Conservation (phyloP, 2,797 vertebrate species). For the Okamejei kenojei region DNA sequence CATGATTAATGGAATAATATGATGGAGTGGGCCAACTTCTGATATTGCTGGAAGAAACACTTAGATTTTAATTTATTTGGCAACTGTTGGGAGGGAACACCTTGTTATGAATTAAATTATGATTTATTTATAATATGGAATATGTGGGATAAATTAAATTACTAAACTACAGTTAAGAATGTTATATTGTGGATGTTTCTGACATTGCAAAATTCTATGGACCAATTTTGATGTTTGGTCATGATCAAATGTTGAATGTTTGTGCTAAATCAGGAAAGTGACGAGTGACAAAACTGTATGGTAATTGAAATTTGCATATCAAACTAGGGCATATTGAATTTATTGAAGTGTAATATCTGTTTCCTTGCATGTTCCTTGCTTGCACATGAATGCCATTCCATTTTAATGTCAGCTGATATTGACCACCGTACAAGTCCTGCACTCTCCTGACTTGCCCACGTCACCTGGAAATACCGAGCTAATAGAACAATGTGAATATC, state of each 20-base stretch:
- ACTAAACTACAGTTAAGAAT: background rate
- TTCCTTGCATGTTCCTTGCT: background rate
- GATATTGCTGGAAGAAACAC: background rate
- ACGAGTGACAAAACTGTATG: background rate
- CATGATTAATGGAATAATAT: background rate
- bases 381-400: background rate
- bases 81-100: background rate
- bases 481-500: too few species aligned
- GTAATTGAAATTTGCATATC: background rate
- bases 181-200: background rate
- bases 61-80: background rate
- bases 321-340: background rate
- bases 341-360: background rate
- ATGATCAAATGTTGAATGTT: background rate
- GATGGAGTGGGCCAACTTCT: background rate
- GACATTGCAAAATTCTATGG: background rate
- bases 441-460: background rate
- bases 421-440: background rate
- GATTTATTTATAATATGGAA: too few species aligned
- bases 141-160: too few species aligned
- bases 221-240: background rate
- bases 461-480: too few species aligned
- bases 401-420: background rate
- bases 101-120: background rate
- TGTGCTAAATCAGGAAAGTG: background rate